Evolutionary conservation across 2,888 invertebrate species (phyloP).

Genomic region (Epinotia bilunana): DNA sequence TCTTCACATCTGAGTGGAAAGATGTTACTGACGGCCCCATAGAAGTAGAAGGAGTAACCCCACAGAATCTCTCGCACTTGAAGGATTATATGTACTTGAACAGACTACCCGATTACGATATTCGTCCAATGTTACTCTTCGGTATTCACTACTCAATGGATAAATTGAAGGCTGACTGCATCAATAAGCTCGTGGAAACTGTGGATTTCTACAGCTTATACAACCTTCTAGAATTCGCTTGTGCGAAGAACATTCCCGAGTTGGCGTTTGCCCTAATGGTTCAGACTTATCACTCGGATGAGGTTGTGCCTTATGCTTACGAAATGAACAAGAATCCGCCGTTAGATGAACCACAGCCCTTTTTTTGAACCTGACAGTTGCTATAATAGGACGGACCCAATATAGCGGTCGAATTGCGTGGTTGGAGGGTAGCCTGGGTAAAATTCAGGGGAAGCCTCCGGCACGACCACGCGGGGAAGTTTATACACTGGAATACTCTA

Average conservation of each 20-base stretch:
- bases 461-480: too few species aligned
- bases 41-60: background rate
- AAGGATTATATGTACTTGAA: constrained; percentile 1
- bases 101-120: background rate
- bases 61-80: background rate
- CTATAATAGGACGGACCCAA: too few species aligned
- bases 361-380: too few species aligned
- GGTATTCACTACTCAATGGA: background rate
- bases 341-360: background rate
- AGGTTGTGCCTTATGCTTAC: background rate
- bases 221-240: background rate
- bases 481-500: too few species aligned
- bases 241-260: background rate
- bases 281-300: background rate
- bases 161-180: background rate
- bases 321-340: background rate
- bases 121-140: constrained; percentile 1
- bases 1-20: background rate
- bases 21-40: background rate
- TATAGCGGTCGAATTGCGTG: too few species aligned
- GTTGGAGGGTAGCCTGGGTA: too few species aligned
- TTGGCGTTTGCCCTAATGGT: background rate
- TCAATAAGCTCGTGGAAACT: background rate
- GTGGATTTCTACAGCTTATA: background rate
- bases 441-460: too few species aligned